phyloP scores from a whole-genome alignment of 2,797 vertebrate species.

The Diglossa cyanea region DNA sequence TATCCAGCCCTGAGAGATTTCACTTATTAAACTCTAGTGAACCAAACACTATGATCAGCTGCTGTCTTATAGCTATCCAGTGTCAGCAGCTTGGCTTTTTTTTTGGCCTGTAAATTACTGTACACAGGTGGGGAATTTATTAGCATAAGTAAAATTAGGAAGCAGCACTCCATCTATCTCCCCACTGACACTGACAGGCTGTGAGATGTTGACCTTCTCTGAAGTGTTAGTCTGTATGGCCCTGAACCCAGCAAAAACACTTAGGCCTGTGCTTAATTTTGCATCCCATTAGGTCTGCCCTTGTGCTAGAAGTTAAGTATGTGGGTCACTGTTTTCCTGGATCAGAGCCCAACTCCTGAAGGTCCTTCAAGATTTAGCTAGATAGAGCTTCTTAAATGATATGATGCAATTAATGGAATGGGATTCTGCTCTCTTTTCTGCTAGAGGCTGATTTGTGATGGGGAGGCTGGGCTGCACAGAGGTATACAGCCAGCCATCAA shows the following conservation, averaged over 20 bases:
- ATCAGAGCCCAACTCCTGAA: neutral
- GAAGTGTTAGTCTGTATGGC: neutral
- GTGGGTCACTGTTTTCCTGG: neutral
- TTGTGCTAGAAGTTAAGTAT: neutral
- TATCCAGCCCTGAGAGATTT: neutral
- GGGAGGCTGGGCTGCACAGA: neutral
- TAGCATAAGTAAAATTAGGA: neutral
- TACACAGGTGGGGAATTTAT: conserved; percentile 13
- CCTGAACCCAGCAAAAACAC: neutral
- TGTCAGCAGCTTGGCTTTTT: neutral
- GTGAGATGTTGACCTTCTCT: neutral
- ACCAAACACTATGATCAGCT: neutral
- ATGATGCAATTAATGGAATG: neutral
- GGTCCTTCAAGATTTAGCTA: neutral
- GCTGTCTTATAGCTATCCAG: neutral
- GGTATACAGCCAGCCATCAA: neutral
- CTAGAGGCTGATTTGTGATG: neutral
- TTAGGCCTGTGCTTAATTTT: neutral
- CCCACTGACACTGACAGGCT: neutral
- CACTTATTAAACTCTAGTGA: neutral
- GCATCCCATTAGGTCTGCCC: neutral
- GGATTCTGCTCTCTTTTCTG: neutral
- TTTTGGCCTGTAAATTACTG: conserved; percentile 1
- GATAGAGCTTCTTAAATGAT: neutral
- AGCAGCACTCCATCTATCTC: neutral